These are phyloP conservation scores for Dicranocentrus wangi DNA, from an alignment of 2,888 invertebrate species.

Conservation along the genomic window DNA sequence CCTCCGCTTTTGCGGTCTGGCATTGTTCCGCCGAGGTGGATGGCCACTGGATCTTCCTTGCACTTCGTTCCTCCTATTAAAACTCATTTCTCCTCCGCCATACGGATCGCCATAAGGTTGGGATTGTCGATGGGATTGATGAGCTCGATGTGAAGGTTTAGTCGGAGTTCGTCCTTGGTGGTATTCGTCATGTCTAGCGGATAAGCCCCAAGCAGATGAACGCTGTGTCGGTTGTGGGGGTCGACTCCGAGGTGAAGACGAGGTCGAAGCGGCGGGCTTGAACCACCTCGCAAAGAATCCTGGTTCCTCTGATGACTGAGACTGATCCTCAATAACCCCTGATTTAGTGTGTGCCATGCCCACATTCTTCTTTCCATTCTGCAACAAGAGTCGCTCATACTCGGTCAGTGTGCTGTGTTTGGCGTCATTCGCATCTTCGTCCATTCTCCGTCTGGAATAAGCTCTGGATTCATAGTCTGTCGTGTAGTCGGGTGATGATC, in stretches of 20 bases:
- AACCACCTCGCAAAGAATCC: constrained; percentile 52
- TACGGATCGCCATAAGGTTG: not conserved
- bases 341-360: constrained; percentile 52
- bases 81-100: constrained; percentile 29
- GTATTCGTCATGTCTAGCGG: not conserved
- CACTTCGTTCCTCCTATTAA: constrained; percentile 26
- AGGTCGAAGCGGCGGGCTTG: not conserved
- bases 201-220: not conserved
- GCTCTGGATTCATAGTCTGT: constrained; percentile 42
- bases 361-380: constrained; percentile 48
- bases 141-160: constrained; percentile 13
- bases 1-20: constrained; percentile 42
- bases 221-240: not conserved
- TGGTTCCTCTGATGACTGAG: not conserved
- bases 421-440: constrained; percentile 32
- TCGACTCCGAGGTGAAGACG: not conserved
- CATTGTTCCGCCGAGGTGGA: constrained; percentile 14
- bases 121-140: constrained; percentile 23
- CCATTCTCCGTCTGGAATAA: constrained; percentile 3
- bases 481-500: constrained; percentile 49
- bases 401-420: constrained; percentile 57
- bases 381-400: constrained; percentile 62
- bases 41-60: not conserved
- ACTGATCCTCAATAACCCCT: constrained; percentile 39
- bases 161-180: too few relatives aligned